phyloP scores from a whole-genome alignment of 23 tunicate genomes.

The Halocynthia roretzi region DNA sequence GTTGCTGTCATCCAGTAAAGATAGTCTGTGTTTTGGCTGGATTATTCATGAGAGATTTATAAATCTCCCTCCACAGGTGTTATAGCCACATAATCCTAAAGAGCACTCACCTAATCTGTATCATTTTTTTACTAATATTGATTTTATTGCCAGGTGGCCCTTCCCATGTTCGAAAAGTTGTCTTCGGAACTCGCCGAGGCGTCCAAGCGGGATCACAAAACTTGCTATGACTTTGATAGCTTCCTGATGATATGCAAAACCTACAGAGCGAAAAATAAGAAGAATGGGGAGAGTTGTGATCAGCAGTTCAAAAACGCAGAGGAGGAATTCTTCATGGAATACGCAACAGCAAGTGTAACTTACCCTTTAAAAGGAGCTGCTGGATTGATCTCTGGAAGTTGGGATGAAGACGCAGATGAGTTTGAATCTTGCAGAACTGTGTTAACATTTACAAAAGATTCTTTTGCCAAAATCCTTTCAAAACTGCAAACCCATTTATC shows the following conservation, averaged over 20 bases:
- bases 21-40: conserved; percentile 39
- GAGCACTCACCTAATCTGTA: neutral
- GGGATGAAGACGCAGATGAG: conserved; percentile 50
- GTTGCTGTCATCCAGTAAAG: conserved; percentile 27
- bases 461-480: conserved; percentile 16
- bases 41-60: conserved; percentile 68
- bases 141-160: conserved; percentile 26
- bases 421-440: conserved; percentile 44
- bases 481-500: conserved; percentile 30
- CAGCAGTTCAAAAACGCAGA: conserved; percentile 59
- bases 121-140: neutral
- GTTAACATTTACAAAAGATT: conserved; percentile 32
- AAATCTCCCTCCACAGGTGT: conserved; percentile 82
- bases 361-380: conserved; percentile 22
- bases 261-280: neutral
- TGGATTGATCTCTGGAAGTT: conserved; percentile 8
- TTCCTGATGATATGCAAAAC: conserved; percentile 64
- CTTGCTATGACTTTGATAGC: conserved; percentile 55
- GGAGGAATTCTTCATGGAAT: conserved; percentile 69
- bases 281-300: neutral
- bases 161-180: conserved; percentile 73
- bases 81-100: too few species aligned
- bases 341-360: conserved; percentile 26
- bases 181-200: conserved; percentile 46
- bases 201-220: conserved; percentile 16